These are phyloP conservation scores for Oreotrochilus melanogaster DNA, from an alignment of 2,113 vertebrate species.

Conservation along the genomic window DNA sequence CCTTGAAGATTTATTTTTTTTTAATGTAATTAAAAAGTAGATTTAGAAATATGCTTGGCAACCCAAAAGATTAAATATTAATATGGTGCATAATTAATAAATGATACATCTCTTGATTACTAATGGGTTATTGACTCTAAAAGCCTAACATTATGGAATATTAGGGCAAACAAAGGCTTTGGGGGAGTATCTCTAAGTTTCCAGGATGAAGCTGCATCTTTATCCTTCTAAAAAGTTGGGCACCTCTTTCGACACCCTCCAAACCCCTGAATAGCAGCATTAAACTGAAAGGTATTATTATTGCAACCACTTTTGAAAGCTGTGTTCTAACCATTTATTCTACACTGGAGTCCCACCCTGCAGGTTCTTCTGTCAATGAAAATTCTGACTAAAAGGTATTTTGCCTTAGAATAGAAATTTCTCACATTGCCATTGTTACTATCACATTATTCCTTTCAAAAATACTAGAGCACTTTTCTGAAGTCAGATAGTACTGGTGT, in stretches of 20 bases:
- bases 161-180: conserved; percentile 84
- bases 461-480: background rate
- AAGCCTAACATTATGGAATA: conserved; percentile 86
- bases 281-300: background rate
- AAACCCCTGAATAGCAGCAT: background rate
- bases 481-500: background rate
- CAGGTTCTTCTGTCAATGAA: background rate
- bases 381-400: background rate
- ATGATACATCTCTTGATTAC: conserved; percentile 92
- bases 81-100: conserved; percentile 91
- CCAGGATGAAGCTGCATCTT: conserved; percentile 60
- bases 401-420: background rate
- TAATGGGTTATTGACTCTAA: conserved; percentile 92
- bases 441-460: background rate
- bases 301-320: background rate
- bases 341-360: background rate
- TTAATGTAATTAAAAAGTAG: conserved; percentile 89
- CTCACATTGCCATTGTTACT: background rate
- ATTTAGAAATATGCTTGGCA: conserved; percentile 84
- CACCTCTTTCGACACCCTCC: background rate
- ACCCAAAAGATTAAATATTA: conserved; percentile 90
- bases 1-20: conserved; percentile 84
- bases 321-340: background rate
- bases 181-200: conserved; percentile 74
- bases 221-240: conserved; percentile 54